These are phyloP conservation scores for Apamea monoglypha DNA, from an alignment of 2,888 invertebrate genomes.

Conservation along the genomic window DNA sequence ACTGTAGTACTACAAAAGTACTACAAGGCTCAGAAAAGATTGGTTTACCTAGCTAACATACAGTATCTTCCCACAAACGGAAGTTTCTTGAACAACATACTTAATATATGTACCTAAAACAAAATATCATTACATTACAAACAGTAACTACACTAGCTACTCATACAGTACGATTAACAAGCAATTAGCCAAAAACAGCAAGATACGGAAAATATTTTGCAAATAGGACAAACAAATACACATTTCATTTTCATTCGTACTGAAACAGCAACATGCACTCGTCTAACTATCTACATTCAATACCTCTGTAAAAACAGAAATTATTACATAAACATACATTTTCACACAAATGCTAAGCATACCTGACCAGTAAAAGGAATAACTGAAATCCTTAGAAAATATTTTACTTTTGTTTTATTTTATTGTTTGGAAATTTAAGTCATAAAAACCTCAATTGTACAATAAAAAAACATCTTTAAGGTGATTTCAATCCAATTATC, in stretches of 20 bases:
- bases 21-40: not conserved
- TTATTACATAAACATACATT: not conserved
- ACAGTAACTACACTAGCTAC: not conserved
- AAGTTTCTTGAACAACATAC: not conserved
- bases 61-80: not conserved
- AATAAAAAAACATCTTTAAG: too few relatives aligned
- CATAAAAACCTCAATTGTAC: too few relatives aligned
- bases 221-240: not conserved
- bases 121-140: not conserved
- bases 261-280: not conserved
- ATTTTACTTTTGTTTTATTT: too few relatives aligned
- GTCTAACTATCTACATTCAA: not conserved
- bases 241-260: not conserved
- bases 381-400: too few relatives aligned
- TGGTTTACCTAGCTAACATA: not conserved
- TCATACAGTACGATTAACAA: not conserved
- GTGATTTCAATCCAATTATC: too few relatives aligned
- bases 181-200: not conserved
- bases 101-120: not conserved
- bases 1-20: too few relatives aligned
- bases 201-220: not conserved
- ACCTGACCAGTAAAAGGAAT: too few relatives aligned
- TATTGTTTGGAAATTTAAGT: too few relatives aligned
- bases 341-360: not conserved
- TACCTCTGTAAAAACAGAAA: not conserved